Base-by-base conservation (phyloP, 1,140 invertebrate species). In the Anastrepha ludens region DNA sequence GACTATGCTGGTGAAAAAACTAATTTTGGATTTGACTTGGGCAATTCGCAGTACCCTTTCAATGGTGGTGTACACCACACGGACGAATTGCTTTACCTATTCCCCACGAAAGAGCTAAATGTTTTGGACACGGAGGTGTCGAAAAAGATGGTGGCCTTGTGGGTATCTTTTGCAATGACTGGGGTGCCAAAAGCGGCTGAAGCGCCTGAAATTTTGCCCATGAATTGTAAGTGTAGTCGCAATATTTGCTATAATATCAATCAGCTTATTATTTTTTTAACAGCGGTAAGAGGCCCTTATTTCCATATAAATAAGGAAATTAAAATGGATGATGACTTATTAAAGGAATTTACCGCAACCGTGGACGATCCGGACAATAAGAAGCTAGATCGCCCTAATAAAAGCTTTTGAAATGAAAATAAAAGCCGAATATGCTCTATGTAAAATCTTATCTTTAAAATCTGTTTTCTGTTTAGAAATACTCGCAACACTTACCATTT, bases 31-130 rank as follows among this genome's bases (percentile, higher is more conserved):
- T 93, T 91, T 88, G 93, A 91, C 55, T 85, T 89, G 7, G 90
- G 89, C 70, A 93, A 91, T 17, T 64, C 86, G 0, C 92, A 93
- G 65, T 93, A 93, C 89, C 93, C 92, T 2, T 93, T 93, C 7
- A 91, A 93, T 78, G 93, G 93, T 7, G 93, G 93, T 6, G 91
- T 92, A 6, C 92, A 93, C 88, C 93, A 93, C 88, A 93, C 92
- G 0, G 89, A 93, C 78, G 93, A 93, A 62, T 90, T 93, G 65
- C 89, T 93, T 13, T 93, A 93, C 86, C 74, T 93, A 0, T 93
- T 93, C 86, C 89, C 92, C 47, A 91, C 89, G 3, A 90, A 92
- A 88, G 85, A 85, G 0, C 86, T 93, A 44, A 89, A 90, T 62
- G 89, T 87, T 6, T 7, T 90, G 15, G 93, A 93, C 86, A 89